Conservation (phyloP, 2,113 vertebrate genomes). For the Tupaia tana region DNA sequence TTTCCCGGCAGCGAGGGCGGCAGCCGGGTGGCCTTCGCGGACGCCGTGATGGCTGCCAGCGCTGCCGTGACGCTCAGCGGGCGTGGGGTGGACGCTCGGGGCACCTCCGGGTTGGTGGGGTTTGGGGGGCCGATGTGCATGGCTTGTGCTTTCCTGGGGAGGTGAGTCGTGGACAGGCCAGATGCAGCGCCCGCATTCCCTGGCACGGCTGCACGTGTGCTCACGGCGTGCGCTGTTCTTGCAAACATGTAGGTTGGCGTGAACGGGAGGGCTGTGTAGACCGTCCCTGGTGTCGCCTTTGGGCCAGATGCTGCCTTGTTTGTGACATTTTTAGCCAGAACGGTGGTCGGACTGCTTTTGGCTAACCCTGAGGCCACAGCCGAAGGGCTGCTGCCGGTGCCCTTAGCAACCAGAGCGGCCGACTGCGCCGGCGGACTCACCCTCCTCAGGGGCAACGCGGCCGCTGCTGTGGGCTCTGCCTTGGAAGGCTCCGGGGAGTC, state of each 20-base stretch:
- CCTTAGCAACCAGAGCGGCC: slow-evolving; percentile 87
- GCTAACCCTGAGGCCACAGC: slow-evolving; percentile 80
- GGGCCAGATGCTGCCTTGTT: slow-evolving; percentile 81
- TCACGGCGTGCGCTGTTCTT: slow-evolving; percentile 72
- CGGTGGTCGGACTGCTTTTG: slow-evolving; percentile 80
- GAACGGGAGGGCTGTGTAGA: slow-evolving; percentile 84
- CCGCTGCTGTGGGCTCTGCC: slow-evolving; percentile 82
- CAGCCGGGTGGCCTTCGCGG: slow-evolving; percentile 87
- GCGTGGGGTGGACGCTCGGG: slow-evolving; percentile 81
- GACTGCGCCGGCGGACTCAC: slow-evolving; percentile 83
- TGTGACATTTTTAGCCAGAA: slow-evolving; percentile 83
- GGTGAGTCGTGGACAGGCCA: slow-evolving; percentile 81
- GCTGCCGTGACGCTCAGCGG: slow-evolving; percentile 88
- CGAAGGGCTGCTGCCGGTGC: slow-evolving; percentile 85
- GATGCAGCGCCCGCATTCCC: slow-evolving; percentile 71
- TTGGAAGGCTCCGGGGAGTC: slow-evolving; percentile 83
- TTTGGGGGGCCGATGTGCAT: slow-evolving; percentile 75
- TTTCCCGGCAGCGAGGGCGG: slow-evolving; percentile 82
- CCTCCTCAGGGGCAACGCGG: slow-evolving; percentile 83
- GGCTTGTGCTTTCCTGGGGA: slow-evolving; percentile 86
- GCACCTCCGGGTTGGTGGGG: slow-evolving; percentile 80
- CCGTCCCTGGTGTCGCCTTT: slow-evolving; percentile 62
- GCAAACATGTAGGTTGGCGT: slow-evolving; percentile 82
- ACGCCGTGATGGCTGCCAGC: slow-evolving; percentile 87
- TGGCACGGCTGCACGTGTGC: slow-evolving; percentile 78